Percentiles rank a stretch among this genome's conserved stretches.
These are phyloP conservation scores for Phyllostomus hastatus DNA, from an alignment of 2,113 vertebrate species.

Conservation along the genomic window DNA sequence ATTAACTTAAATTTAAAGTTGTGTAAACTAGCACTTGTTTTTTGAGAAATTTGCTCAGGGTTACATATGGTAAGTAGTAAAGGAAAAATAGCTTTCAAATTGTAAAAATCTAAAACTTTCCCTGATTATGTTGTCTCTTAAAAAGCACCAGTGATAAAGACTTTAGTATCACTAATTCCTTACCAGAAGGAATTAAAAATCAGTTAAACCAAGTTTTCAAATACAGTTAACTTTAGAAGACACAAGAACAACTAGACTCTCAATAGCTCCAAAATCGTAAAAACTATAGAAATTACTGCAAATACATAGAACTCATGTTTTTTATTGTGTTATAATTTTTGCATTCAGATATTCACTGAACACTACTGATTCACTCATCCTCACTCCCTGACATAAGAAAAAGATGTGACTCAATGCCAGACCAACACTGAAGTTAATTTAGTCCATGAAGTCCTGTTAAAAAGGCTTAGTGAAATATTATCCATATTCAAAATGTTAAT, in stretches of 20 bases:
- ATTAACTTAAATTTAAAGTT: background rate
- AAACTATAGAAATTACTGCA: background rate
- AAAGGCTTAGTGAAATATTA: background rate
- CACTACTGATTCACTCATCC: background rate
- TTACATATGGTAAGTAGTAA: background rate
- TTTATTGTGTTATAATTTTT: background rate
- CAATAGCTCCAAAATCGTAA: background rate
- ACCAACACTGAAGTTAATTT: background rate
- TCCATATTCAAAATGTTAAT: constrained; percentile 36
- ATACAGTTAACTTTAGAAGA: background rate
- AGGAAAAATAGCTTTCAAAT: background rate
- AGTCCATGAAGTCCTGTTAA: background rate
- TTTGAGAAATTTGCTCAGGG: background rate
- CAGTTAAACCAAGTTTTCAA: background rate
- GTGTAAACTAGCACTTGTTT: background rate
- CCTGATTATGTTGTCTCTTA: background rate
- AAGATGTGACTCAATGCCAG: background rate
- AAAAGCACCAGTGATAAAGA: background rate
- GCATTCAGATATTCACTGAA: constrained; percentile 6
- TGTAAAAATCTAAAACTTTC: background rate
- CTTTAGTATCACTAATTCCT: background rate
- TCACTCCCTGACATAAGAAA: background rate
- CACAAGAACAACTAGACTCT: background rate
- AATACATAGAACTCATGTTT: background rate
- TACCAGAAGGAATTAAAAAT: constrained; percentile 1